Evolutionary conservation across 2,113 vertebrate species (phyloP).

Genomic region (Struthidea cinerea): DNA sequence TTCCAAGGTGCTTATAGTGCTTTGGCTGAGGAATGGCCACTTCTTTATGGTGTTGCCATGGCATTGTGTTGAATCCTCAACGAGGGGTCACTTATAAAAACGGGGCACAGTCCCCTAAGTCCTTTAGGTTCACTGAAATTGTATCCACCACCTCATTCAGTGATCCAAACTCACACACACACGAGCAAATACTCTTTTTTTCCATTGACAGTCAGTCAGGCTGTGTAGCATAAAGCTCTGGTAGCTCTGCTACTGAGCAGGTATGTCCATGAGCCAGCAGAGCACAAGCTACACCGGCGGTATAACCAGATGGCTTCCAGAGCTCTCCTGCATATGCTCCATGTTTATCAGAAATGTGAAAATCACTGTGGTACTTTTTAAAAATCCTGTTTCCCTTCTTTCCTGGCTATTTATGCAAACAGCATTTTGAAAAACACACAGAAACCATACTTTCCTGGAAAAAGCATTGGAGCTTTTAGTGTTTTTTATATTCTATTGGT

Average conservation of each 20-base stretch:
- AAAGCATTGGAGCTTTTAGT: neutral
- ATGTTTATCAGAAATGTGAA: neutral
- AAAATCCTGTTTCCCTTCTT: neutral
- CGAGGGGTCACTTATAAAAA: neutral
- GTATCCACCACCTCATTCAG: neutral
- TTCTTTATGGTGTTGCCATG: neutral
- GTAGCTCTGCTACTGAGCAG: neutral
- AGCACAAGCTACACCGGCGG: neutral
- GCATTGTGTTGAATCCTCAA: neutral
- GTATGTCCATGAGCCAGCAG: neutral
- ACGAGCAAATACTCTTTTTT: neutral
- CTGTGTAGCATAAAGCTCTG: neutral
- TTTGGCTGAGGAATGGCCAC: neutral
- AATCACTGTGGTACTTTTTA: neutral
- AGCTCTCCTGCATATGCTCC: neutral
- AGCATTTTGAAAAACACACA: slow-evolving; percentile 1
- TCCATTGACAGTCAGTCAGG: neutral
- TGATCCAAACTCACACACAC: neutral
- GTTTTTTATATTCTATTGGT: neutral
- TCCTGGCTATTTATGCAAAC: neutral
- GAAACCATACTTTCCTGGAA: neutral
- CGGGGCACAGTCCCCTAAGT: neutral
- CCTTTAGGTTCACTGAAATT: neutral
- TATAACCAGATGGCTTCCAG: neutral
- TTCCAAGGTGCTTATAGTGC: neutral